Evolutionary conservation across 2,888 invertebrate species (phyloP).

Genomic region (Bellardia bayeri): DNA sequence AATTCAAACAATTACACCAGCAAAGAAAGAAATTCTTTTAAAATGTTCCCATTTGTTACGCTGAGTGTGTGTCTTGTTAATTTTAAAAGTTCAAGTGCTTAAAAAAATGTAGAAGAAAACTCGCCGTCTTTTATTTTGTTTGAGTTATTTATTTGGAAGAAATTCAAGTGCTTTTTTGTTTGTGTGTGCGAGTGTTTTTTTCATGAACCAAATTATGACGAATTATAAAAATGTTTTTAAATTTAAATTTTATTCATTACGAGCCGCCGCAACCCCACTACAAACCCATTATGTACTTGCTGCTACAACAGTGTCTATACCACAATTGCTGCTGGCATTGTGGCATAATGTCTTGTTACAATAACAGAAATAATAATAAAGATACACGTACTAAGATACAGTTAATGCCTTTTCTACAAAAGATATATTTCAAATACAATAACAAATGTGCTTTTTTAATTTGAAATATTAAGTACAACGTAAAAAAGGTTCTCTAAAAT

Average conservation of each 20-base stretch:
- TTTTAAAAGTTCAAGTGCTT: constrained; percentile 62
- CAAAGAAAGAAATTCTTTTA: constrained; percentile 23
- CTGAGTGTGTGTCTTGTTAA: constrained; percentile 35
- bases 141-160: constrained; percentile 12
- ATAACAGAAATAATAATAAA: constrained; percentile 35
- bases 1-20: constrained; percentile 14
- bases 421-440: background rate
- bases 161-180: constrained; percentile 47
- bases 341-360: constrained; percentile 47
- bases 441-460: background rate
- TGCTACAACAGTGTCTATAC: constrained; percentile 56
- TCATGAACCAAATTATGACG: constrained; percentile 33
- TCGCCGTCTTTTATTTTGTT: constrained; percentile 20
- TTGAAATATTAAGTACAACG: background rate
- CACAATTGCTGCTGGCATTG: constrained; percentile 56
- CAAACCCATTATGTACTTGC: constrained; percentile 27
- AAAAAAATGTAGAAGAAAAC: background rate
- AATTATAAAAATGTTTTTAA: constrained; percentile 63
- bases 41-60: background rate
- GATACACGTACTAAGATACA: constrained; percentile 26
- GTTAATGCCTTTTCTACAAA: constrained; percentile 14
- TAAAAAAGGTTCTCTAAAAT: constrained; percentile 34
- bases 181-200: constrained; percentile 21
- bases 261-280: constrained; percentile 14
- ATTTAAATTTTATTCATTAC: constrained; percentile 68